Conservation (phyloP, 64 coral and sea anemone genomes). For the Exaiptasia diaphana region DNA sequence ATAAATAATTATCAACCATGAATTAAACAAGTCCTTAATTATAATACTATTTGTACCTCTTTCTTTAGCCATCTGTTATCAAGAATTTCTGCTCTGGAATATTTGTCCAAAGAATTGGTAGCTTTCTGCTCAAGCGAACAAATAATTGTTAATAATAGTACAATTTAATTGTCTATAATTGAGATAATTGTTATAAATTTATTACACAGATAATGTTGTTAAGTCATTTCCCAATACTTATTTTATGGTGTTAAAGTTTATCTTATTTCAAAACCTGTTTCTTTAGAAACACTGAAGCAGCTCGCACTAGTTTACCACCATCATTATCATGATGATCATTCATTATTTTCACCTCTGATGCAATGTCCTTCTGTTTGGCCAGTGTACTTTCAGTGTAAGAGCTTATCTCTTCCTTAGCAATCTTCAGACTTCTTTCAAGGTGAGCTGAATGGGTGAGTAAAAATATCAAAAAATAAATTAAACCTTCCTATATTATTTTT, state of each 20-base stretch:
- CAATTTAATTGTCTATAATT: too few relatives aligned
- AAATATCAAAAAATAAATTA: neutral
- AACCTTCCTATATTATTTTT: neutral
- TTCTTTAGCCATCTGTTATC: slow-evolving; percentile 99
- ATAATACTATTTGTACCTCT: slow-evolving; percentile 42
- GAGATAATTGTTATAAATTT: too few relatives aligned
- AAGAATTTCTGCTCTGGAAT: slow-evolving; percentile 73
- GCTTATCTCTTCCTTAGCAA: slow-evolving; percentile 91
- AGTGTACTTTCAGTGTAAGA: slow-evolving; percentile 79
- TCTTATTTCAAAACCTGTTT: too few relatives aligned
- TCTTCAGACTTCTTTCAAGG: slow-evolving; percentile 86
- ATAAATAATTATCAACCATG: too few relatives aligned
- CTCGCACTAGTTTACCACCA: too few relatives aligned
- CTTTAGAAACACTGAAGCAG: too few relatives aligned
- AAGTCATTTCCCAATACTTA: too few relatives aligned
- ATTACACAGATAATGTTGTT: too few relatives aligned
- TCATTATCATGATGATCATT: too few relatives aligned
- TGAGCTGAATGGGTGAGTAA: slow-evolving; percentile 51
- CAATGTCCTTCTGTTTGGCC: slow-evolving; percentile 90
- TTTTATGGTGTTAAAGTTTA: too few relatives aligned
- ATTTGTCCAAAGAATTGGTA: slow-evolving; percentile 77
- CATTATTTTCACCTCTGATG: slow-evolving; percentile 65
- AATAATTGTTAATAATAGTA: too few relatives aligned
- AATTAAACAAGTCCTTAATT: too few relatives aligned
- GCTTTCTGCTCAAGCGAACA: slow-evolving; percentile 66